Evolutionary conservation across 2,888 invertebrate genomes (phyloP), one percentile per base, ranked within the genome.

Genomic region (Drymonia ruficornis): DNA sequence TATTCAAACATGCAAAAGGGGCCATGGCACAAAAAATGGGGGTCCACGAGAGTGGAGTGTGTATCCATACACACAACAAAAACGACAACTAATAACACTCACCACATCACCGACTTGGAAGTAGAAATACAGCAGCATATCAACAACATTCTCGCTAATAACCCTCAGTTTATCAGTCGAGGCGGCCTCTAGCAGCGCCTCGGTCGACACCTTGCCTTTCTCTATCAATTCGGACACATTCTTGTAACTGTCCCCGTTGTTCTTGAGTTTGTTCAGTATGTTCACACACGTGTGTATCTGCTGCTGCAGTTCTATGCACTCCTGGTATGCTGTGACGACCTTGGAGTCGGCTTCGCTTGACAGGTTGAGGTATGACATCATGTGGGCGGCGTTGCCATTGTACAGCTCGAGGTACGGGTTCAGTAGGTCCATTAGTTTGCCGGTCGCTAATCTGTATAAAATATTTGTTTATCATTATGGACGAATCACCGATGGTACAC

Each of bases 231-330:
- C 84, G 1, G 88, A 62, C 2, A 86, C 64, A 45, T 81, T 75
- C 15, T 84, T 82, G 18, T 79, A 83, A n/a, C 82, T 81, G 9
- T 93, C 90, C 0, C 92, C 74, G 0, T 91, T 91, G 7, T 94
- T 93, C 81, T 96, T 96, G 31, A 98, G 89, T 54, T 97, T 94
- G 58, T 94, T 93, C 83, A 97, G 94, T 18, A 97, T 96, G 74
- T 95, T 95, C 50, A 95, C 94, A 40, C 98, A 96, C 0, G 97
- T 95, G 84, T 98, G 98, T 53, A 98, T 86, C 85, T 98, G 98
- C 64, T 97, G 96, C 86, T 98, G 98, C 49, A 98, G 94, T 69
- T 96, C 96, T 71, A 97, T 94, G 77, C 98, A 98, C 87, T 98
- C 98, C 94, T 96, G 83, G 72, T 91, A 91, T 0, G 91, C 89